Percentiles rank a stretch among this genome's conserved stretches.
phyloP scores from a whole-genome alignment of 2,113 vertebrate genomes.

The Rhynchopsitta pachyrhyncha region DNA sequence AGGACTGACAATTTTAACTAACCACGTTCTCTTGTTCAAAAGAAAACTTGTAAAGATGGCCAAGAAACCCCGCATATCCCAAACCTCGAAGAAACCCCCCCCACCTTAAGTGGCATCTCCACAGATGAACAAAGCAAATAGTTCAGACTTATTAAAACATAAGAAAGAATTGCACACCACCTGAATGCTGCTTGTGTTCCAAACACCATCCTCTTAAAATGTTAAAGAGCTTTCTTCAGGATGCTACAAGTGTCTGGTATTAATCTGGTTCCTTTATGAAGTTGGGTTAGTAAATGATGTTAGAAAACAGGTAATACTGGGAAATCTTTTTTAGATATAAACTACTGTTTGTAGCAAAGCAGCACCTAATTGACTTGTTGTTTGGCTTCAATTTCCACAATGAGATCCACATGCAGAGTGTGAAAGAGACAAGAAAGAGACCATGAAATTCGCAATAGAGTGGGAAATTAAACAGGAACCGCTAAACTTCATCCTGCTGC shows the following conservation, averaged over 20 bases:
- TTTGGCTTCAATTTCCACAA: not conserved
- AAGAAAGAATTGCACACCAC: not conserved
- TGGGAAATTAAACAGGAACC: not conserved
- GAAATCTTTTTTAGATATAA: not conserved
- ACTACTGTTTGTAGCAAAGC: not conserved
- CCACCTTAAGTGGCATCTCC: not conserved
- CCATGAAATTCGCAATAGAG: not conserved
- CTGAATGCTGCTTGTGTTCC: not conserved
- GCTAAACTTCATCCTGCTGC: not conserved
- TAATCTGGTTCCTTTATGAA: not conserved
- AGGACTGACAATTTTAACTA: not conserved
- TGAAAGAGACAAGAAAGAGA: not conserved
- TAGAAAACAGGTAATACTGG: not conserved
- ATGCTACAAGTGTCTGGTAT: not conserved
- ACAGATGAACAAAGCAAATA: not conserved
- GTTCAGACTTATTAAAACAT: not conserved
- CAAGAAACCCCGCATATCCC: not conserved
- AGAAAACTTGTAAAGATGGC: not conserved
- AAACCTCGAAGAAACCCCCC: not conserved
- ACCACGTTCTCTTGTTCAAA: not conserved
- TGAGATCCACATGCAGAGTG: not conserved
- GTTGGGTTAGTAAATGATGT: accelerated
- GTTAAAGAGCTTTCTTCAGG: not conserved
- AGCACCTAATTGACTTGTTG: not conserved
- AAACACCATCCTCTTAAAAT: not conserved